Evolutionary conservation across 64 coral and sea anemone genomes (phyloP).

Genomic region (Pocillopora damicornis): DNA sequence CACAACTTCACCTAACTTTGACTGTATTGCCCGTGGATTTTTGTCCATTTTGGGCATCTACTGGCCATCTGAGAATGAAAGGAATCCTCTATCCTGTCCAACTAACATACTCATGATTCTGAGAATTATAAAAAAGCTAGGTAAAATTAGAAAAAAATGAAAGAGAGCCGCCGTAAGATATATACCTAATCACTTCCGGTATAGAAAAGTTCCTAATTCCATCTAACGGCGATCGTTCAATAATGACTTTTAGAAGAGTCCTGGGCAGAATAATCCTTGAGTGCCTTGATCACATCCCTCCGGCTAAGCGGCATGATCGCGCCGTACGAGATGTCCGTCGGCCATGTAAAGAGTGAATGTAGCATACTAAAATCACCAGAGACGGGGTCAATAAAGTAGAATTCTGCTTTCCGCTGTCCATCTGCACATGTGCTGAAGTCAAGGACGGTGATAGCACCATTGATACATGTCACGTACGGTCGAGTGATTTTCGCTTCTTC

Average conservation of each 20-base stretch:
- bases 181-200: not conserved
- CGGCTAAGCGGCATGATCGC: constrained; percentile 34
- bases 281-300: constrained; percentile 24
- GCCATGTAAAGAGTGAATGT: constrained; percentile 18
- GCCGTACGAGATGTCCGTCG: constrained; percentile 28
- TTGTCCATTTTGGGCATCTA: too few relatives aligned
- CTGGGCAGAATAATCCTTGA: constrained; percentile 14
- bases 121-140: too few relatives aligned
- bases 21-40: too few relatives aligned
- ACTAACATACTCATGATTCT: too few relatives aligned
- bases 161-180: not conserved
- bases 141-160: too few relatives aligned
- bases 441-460: constrained; percentile 16
- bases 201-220: not conserved
- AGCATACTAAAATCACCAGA: constrained; percentile 28
- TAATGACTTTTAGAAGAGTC: not conserved
- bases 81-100: too few relatives aligned
- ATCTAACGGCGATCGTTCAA: not conserved
- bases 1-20: too few relatives aligned
- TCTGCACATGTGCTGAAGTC: constrained; percentile 40
- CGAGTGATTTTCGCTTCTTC: constrained; percentile 31
- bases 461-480: constrained; percentile 36
- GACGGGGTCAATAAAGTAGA: constrained; percentile 15
- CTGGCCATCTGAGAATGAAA: too few relatives aligned
- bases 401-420: constrained; percentile 33